These are phyloP conservation scores for Eunapius fragilis DNA, from an alignment of 37 sponge, comb jelly and placozoan species.

Conservation along the genomic window DNA sequence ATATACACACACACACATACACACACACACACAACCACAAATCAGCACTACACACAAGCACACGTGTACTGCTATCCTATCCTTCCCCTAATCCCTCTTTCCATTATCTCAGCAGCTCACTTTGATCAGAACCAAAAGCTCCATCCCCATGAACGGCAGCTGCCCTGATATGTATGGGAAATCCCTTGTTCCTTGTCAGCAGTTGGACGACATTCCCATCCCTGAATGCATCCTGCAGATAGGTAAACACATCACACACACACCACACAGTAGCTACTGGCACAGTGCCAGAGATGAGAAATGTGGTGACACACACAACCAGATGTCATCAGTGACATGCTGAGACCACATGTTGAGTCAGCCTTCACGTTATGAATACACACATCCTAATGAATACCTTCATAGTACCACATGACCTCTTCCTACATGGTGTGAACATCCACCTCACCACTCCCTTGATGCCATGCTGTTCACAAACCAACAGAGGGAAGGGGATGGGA, in stretches of 20 bases:
- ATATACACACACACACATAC: too few relatives aligned
- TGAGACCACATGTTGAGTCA: not conserved
- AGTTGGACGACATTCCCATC: conserved; percentile 61
- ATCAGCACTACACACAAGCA: too few relatives aligned
- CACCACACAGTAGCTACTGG: not conserved
- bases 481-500: conserved; percentile 4
- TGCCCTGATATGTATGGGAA: conserved; percentile 13
- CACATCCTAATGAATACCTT: not conserved
- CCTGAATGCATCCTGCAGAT: conserved; percentile 66
- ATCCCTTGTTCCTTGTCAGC: conserved; percentile 28
- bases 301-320: not conserved
- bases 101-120: conserved; percentile 1
- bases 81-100: too few relatives aligned
- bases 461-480: not conserved
- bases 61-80: too few relatives aligned
- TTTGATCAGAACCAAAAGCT: conserved; percentile 8
- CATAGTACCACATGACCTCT: too few relatives aligned
- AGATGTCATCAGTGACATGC: not conserved
- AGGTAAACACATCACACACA: not conserved
- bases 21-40: too few relatives aligned
- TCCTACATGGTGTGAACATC: too few relatives aligned
- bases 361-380: not conserved
- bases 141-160: conserved; percentile 25
- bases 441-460: too few relatives aligned
- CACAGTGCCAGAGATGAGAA: too few relatives aligned